Conservation (phyloP, 2,113 vertebrate species). For the Macrotus californicus region DNA sequence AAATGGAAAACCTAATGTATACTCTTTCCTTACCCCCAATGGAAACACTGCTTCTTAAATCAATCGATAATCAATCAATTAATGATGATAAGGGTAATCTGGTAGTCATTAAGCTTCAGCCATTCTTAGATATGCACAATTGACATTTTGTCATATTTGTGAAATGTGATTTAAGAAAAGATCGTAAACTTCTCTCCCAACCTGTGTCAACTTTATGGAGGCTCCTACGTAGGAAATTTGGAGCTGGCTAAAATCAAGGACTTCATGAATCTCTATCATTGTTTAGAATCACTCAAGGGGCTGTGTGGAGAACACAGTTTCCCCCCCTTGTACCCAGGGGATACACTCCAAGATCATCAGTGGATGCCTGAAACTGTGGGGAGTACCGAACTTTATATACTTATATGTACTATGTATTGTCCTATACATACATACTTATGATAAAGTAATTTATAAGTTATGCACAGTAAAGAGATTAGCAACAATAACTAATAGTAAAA, state of each 20-base stretch:
- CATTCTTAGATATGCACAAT: neutral
- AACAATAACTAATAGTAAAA: neutral
- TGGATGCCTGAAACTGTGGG: neutral
- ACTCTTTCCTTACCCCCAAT: neutral
- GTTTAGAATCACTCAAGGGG: neutral
- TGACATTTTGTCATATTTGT: neutral
- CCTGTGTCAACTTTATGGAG: neutral
- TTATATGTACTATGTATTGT: neutral
- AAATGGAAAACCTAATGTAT: neutral
- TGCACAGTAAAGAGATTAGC: neutral
- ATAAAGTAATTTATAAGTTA: neutral
- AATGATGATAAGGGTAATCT: neutral
- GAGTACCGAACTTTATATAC: neutral
- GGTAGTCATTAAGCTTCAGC: neutral
- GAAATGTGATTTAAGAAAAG: conserved; percentile 8
- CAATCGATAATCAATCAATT: neutral
- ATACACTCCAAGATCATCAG: neutral
- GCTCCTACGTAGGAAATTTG: neutral
- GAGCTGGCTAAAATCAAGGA: conserved; percentile 1
- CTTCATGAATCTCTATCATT: neutral
- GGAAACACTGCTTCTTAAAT: neutral
- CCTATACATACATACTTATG: neutral
- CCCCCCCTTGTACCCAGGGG: too few relatives aligned
- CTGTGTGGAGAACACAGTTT: neutral
- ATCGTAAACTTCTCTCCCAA: neutral